Conservation (phyloP, 1,140 invertebrate genomes). For the Papilio helenus region DNA sequence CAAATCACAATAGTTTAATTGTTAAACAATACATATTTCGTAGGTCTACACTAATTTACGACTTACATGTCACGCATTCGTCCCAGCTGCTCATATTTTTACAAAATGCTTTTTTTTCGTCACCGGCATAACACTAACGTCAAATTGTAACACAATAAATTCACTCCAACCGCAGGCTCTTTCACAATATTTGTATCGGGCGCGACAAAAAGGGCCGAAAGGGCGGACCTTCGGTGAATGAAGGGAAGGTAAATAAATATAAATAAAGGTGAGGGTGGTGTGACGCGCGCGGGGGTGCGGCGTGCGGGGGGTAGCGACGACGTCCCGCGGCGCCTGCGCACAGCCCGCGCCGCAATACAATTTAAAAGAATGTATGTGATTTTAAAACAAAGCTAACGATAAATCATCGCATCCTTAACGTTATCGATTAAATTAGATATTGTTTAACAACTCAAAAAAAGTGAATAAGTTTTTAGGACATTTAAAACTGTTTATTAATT, state of each 20-base stretch:
- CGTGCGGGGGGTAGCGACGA: slow-evolving; percentile 50
- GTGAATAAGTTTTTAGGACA: not conserved
- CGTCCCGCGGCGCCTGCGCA: slow-evolving; percentile 73
- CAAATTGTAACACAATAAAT: slow-evolving; percentile 79
- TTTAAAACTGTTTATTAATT: not conserved
- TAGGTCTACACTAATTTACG: slow-evolving; percentile 15
- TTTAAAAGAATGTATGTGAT: slow-evolving; percentile 31
- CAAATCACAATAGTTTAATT: not conserved
- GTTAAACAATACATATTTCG: not conserved
- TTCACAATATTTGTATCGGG: slow-evolving; percentile 82
- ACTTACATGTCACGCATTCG: slow-evolving; percentile 27
- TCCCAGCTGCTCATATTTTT: slow-evolving; percentile 44
- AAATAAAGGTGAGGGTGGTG: slow-evolving; percentile 78
- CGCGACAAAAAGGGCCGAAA: slow-evolving; percentile 81
- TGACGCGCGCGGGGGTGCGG: slow-evolving; percentile 52
- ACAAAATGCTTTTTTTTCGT: slow-evolving; percentile 48
- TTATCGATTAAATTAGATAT: not conserved
- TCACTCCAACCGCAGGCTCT: slow-evolving; percentile 78
- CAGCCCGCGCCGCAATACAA: slow-evolving; percentile 43
- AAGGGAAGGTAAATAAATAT: slow-evolving; percentile 83
- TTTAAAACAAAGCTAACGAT: slow-evolving; percentile 29
- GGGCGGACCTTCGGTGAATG: slow-evolving; percentile 81
- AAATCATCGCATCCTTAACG: not conserved
- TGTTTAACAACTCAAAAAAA: not conserved
- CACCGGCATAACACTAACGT: slow-evolving; percentile 60